Conservation (phyloP, 2,113 vertebrate species). For the Cranoglanis bouderius region DNA sequence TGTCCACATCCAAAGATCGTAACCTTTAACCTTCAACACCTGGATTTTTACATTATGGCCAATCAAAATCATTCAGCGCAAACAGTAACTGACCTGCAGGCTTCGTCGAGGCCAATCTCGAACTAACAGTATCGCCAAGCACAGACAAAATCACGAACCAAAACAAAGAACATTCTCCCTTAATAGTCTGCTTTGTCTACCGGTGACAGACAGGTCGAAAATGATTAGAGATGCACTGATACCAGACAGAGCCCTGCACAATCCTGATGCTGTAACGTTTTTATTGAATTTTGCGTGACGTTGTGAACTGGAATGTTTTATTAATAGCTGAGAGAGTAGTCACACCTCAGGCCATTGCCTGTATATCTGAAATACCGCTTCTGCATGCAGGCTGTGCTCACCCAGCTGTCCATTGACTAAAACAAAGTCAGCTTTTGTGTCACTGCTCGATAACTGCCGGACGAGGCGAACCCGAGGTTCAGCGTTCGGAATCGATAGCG, state of each 20-base stretch:
- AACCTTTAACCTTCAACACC: not conserved
- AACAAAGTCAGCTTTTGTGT: constrained; percentile 24
- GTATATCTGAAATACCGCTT: constrained; percentile 1
- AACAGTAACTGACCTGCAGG: not conserved
- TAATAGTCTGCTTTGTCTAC: not conserved
- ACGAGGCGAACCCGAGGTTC: not conserved
- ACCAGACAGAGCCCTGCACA: not conserved
- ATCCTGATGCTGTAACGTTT: constrained; percentile 2
- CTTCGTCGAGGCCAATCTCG: not conserved
- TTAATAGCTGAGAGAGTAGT: constrained; percentile 24
- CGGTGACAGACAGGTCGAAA: not conserved
- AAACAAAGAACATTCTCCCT: not conserved
- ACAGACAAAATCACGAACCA: not conserved
- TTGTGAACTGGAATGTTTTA: constrained; percentile 31
- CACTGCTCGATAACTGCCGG: not conserved
- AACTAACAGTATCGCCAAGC: not conserved
- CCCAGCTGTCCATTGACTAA: constrained; percentile 8
- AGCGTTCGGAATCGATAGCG: not conserved
- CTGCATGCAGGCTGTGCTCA: constrained; percentile 22
- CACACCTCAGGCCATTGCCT: not conserved
- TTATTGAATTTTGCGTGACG: constrained; percentile 15
- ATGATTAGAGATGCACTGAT: constrained; percentile 14
- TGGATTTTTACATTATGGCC: not conserved
- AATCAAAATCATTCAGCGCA: not conserved
- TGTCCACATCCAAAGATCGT: not conserved